A percentile compares a stretch with the other conserved stretches of the same genome.
These are phyloP conservation scores for Capra hircus DNA, from an alignment of 2,113 vertebrate genomes.

Conservation along the genomic window DNA sequence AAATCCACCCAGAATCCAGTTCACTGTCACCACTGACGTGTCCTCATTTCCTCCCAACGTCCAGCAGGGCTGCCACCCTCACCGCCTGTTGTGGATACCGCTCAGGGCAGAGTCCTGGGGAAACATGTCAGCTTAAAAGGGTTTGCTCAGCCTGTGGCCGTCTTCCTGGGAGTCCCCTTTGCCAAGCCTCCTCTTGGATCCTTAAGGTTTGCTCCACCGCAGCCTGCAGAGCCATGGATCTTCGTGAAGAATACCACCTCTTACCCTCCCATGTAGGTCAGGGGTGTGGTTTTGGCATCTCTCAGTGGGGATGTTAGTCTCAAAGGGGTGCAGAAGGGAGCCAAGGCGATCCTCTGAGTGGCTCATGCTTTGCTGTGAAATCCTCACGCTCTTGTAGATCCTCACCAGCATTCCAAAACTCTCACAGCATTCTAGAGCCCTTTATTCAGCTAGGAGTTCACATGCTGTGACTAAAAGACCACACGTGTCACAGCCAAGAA, in stretches of 20 bases:
- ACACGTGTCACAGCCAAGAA: neutral
- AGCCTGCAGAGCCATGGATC: slow-evolving; percentile 79
- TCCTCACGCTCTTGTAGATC: neutral
- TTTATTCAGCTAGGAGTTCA: neutral
- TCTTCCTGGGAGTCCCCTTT: slow-evolving; percentile 86
- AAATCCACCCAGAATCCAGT: neutral
- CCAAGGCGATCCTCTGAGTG: neutral
- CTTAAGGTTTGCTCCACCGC: slow-evolving; percentile 81
- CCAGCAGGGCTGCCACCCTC: neutral
- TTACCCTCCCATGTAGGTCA: slow-evolving; percentile 80
- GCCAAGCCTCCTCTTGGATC: slow-evolving; percentile 82
- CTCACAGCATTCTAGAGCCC: neutral
- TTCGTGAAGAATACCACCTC: slow-evolving; percentile 80
- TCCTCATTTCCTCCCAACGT: neutral
- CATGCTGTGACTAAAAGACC: neutral
- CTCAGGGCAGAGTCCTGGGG: slow-evolving; percentile 80
- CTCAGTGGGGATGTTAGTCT: neutral
- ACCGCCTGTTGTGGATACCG: slow-evolving; percentile 78
- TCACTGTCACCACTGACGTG: fast-evolving
- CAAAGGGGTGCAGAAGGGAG: fast-evolving
- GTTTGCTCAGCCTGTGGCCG: slow-evolving; percentile 69
- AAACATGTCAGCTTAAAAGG: slow-evolving; percentile 76
- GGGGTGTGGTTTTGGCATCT: neutral
- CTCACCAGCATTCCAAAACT: neutral
- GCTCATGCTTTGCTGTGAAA: neutral